Evolutionary conservation across 2,797 vertebrate genomes (phyloP).

Genomic region (Sebastes trivittatus): DNA sequence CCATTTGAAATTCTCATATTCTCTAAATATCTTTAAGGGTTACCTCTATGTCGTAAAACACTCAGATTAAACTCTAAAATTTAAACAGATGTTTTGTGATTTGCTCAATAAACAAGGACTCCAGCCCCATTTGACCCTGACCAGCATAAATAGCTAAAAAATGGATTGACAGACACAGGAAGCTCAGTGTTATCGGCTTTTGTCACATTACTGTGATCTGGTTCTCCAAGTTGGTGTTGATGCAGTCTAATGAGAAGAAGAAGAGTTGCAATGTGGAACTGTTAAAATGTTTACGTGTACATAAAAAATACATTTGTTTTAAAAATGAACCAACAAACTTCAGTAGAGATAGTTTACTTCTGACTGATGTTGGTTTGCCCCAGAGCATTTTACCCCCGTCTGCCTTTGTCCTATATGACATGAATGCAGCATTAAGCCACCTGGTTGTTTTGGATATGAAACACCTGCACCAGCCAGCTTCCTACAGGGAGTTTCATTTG

Average conservation of each 20-base stretch:
- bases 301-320: not conserved
- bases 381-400: not conserved
- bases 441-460: conserved; percentile 23
- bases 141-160: conserved; percentile 23
- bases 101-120: not conserved
- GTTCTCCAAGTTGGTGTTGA: not conserved
- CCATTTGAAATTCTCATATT: not conserved
- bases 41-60: not conserved
- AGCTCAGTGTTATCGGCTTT: conserved; percentile 17
- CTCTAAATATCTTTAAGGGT: not conserved
- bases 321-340: not conserved
- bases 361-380: not conserved
- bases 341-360: not conserved
- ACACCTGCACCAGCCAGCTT: not conserved
- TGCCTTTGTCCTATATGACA: not conserved
- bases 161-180: conserved; percentile 7
- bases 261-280: not conserved
- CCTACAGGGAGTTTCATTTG: not conserved
- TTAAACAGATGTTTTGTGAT: not conserved
- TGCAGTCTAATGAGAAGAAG: conserved; percentile 2
- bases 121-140: not conserved
- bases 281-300: not conserved
- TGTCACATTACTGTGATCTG: conserved; percentile 24
- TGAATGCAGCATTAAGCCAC: not conserved
- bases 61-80: not conserved